These are phyloP conservation scores for Sinonovacula constricta DNA, from an alignment of 1,140 invertebrate genomes.

Conservation along the genomic window DNA sequence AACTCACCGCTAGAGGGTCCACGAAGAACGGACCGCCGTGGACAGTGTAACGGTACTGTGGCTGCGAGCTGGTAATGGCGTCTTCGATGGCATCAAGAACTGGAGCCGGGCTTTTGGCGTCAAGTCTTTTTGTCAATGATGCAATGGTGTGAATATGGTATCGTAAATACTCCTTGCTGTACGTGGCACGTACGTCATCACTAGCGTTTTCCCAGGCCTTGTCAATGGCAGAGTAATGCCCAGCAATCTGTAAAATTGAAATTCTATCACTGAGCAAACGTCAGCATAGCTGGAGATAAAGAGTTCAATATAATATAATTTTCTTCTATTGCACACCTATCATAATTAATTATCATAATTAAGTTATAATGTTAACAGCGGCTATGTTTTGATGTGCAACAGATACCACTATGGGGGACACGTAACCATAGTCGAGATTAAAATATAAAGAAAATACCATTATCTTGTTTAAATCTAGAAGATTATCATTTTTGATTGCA, in stretches of 20 bases:
- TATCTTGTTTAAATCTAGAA: too few species aligned
- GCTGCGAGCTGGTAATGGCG: conserved; percentile 15
- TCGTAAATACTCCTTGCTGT: conserved; percentile 33
- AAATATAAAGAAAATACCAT: too few species aligned
- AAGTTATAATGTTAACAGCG: too few species aligned
- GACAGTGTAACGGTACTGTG: conserved; percentile 34
- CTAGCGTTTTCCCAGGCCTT: background rate
- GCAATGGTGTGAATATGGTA: conserved; percentile 21
- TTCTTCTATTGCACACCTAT: too few species aligned
- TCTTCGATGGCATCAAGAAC: conserved; percentile 33
- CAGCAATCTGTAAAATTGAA: conserved; percentile 11
- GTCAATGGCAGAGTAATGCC: conserved; percentile 27
- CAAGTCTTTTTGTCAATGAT: background rate
- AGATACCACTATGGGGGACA: too few species aligned
- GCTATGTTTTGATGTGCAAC: too few species aligned
- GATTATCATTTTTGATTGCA: too few species aligned
- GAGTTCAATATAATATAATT: too few species aligned
- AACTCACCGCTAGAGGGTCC: conserved; percentile 27
- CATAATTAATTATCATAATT: too few species aligned
- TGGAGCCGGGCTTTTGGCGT: conserved; percentile 18
- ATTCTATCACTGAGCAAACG: too few species aligned
- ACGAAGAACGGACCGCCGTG: conserved; percentile 41
- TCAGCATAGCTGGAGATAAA: too few species aligned
- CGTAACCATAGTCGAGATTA: too few species aligned
- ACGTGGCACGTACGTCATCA: conserved; percentile 5